These are phyloP conservation scores for Zosterops japonicus DNA, from an alignment of 2,113 vertebrate genomes.

Conservation along the genomic window DNA sequence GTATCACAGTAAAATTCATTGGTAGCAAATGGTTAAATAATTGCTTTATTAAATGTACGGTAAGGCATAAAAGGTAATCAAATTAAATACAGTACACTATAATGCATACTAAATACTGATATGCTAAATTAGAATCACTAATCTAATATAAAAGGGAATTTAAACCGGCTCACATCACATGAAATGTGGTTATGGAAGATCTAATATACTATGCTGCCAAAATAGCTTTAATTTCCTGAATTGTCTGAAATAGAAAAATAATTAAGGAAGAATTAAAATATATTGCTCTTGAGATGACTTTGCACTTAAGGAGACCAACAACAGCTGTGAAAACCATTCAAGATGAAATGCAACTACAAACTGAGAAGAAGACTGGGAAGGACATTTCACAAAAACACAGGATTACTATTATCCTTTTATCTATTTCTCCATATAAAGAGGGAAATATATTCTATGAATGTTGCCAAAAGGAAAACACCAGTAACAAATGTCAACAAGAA, in stretches of 20 bases:
- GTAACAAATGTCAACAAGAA: not conserved
- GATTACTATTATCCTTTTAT: not conserved
- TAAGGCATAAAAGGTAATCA: slow-evolving; percentile 43
- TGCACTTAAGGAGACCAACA: slow-evolving; percentile 15
- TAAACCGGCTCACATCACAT: slow-evolving; percentile 32
- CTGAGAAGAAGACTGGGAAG: not conserved
- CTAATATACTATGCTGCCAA: slow-evolving; percentile 55
- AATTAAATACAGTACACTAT: slow-evolving; percentile 46
- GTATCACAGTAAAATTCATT: not conserved
- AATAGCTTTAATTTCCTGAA: slow-evolving; percentile 58
- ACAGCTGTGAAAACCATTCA: not conserved
- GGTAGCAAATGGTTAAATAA: slow-evolving; percentile 55
- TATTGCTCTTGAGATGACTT: slow-evolving; percentile 64
- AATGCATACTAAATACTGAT: slow-evolving; percentile 47
- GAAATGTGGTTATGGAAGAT: slow-evolving; percentile 61
- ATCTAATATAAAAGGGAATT: slow-evolving; percentile 55
- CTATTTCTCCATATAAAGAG: not conserved
- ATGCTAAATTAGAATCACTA: slow-evolving; percentile 50
- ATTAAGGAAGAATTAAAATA: slow-evolving; percentile 57
- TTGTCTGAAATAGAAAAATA: slow-evolving; percentile 52
- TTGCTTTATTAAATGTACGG: slow-evolving; percentile 49
- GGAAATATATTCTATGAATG: not conserved
- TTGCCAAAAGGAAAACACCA: not conserved
- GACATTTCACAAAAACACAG: not conserved
- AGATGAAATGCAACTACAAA: not conserved